Percentiles rank a stretch among this genome's conserved stretches.
phyloP scores from a whole-genome alignment of 2,113 vertebrate species.

The Labeo rohita region DNA sequence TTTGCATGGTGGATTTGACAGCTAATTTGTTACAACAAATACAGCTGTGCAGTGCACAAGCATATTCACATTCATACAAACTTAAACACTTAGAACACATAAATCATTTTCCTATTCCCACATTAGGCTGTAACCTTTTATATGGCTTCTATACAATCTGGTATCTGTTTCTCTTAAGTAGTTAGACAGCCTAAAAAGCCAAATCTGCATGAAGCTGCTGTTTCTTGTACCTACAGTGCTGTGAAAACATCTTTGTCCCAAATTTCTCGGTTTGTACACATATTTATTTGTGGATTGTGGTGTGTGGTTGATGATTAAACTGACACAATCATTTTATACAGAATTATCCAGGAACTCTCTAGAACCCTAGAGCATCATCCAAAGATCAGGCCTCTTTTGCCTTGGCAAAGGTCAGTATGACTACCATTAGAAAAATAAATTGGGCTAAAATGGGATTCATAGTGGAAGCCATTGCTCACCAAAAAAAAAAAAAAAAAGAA shows the following conservation, averaged over 20 bases:
- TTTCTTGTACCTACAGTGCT: constrained; percentile 32
- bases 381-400: background rate
- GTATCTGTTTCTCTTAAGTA: background rate
- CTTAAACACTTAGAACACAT: background rate
- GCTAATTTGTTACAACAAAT: background rate
- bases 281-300: background rate
- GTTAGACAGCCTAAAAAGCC: background rate
- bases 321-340: background rate
- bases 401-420: background rate
- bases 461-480: background rate
- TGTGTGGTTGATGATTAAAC: background rate
- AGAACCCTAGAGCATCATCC: background rate
- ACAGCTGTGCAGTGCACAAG: background rate
- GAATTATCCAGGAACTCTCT: background rate
- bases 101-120: background rate
- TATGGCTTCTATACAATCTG: background rate
- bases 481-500: background rate
- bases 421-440: background rate
- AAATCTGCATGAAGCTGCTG: constrained; percentile 21
- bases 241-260: background rate
- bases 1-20: background rate
- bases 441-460: background rate
- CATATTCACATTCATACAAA: background rate
- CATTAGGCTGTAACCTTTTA: background rate
- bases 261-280: background rate